phyloP scores from a whole-genome alignment of 2,888 invertebrate genomes.

The Rosalia funebris region DNA sequence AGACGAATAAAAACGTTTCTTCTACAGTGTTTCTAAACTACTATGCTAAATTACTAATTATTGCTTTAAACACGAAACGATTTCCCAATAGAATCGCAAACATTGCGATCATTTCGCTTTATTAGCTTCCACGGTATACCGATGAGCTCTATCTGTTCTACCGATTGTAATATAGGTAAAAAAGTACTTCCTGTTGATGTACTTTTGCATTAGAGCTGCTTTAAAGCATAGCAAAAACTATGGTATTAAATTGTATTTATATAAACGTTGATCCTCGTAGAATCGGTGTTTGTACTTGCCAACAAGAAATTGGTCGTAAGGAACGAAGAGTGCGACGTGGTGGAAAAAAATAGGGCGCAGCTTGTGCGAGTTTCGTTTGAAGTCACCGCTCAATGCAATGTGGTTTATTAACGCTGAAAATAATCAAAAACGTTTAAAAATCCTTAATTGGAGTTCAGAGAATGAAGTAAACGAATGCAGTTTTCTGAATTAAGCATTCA shows the following conservation, averaged over 20 bases:
- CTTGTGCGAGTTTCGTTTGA: conserved; percentile 45
- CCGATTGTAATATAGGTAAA: too few species aligned
- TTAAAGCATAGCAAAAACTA: too few species aligned
- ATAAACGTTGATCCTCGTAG: conserved; percentile 3
- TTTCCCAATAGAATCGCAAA: too few species aligned
- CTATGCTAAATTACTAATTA: too few species aligned
- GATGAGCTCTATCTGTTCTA: too few species aligned
- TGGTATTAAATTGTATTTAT: neutral
- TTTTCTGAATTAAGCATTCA: conserved; percentile 55
- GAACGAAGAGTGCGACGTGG: conserved; percentile 28
- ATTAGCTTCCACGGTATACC: neutral
- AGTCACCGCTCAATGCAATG: conserved; percentile 51
- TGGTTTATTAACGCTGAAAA: conserved; percentile 56
- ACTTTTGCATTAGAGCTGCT: too few species aligned
- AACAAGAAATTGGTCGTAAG: conserved; percentile 12
- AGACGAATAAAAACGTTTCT: too few species aligned
- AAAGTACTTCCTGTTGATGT: too few species aligned
- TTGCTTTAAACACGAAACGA: too few species aligned
- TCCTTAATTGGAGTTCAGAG: conserved; percentile 57
- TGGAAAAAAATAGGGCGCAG: conserved; percentile 30
- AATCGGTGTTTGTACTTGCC: neutral
- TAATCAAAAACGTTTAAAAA: conserved; percentile 58
- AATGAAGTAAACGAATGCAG: conserved; percentile 52
- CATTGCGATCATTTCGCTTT: too few species aligned
- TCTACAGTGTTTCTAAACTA: too few species aligned